Percentiles rank a stretch among this genome's conserved stretches.
Evolutionary conservation across 2,797 vertebrate genomes (phyloP).

Genomic region (Mustela erminea): DNA sequence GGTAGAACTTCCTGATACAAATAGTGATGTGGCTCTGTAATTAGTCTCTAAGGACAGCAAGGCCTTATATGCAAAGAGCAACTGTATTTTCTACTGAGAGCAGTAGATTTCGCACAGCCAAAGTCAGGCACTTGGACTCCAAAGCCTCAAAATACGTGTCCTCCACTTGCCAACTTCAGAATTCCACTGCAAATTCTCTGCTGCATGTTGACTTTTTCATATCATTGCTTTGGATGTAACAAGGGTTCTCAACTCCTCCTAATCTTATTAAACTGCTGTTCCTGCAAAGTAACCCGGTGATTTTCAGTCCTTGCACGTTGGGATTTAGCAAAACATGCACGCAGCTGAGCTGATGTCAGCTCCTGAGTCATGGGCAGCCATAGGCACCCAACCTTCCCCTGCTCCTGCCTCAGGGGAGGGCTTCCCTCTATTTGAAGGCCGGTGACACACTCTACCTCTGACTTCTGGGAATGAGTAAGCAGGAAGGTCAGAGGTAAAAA

Average conservation of each 20-base stretch:
- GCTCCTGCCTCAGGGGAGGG: neutral
- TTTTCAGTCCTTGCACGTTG: neutral
- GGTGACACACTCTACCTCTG: neutral
- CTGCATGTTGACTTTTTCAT: neutral
- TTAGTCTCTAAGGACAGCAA: neutral
- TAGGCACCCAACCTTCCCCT: neutral
- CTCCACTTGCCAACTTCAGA: neutral
- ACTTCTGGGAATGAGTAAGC: neutral
- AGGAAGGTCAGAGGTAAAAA: neutral
- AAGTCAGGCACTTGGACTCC: neutral
- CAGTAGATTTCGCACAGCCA: neutral
- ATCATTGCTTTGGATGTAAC: neutral
- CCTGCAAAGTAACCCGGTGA: neutral
- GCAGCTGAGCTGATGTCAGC: neutral
- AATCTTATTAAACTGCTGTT: conserved; percentile 5
- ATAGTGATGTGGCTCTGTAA: neutral
- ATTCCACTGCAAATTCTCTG: neutral
- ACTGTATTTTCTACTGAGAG: neutral
- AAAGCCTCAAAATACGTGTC: neutral
- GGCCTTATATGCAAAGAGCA: neutral
- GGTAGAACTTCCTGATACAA: neutral
- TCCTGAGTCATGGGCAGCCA: neutral
- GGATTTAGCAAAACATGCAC: conserved; percentile 17
- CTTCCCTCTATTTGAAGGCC: neutral
- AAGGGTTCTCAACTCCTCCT: neutral